phyloP scores from a whole-genome alignment of 2,888 invertebrate genomes.

The Strigamia transsilvanica region DNA sequence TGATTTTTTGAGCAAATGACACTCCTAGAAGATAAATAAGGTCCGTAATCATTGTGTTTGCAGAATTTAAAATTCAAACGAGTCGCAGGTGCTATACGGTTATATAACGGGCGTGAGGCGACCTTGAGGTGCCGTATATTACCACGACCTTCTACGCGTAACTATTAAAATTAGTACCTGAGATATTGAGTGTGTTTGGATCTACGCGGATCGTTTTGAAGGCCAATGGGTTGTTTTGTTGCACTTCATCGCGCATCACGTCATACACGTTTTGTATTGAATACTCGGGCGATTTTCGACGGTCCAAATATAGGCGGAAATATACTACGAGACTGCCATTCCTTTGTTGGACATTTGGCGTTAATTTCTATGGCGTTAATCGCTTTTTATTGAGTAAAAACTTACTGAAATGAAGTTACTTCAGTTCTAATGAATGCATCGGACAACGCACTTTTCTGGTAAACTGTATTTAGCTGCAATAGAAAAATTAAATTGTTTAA shows the following conservation, averaged over 20 bases:
- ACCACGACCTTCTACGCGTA: slow-evolving; percentile 16
- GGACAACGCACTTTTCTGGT: slow-evolving; percentile 72
- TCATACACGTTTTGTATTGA: slow-evolving; percentile 79
- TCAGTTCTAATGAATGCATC: slow-evolving; percentile 67
- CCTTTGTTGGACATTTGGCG: slow-evolving; percentile 64
- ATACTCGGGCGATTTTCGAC: slow-evolving; percentile 80
- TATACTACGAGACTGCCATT: slow-evolving; percentile 79
- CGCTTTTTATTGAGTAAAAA: slow-evolving; percentile 64
- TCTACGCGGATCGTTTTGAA: slow-evolving; percentile 80
- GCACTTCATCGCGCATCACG: slow-evolving; percentile 77
- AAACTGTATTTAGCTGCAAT: slow-evolving; percentile 71
- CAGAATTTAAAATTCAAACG: background rate
- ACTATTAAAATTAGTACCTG: slow-evolving; percentile 67
- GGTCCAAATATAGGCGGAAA: slow-evolving; percentile 80
- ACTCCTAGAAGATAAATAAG: background rate
- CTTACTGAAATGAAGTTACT: slow-evolving; percentile 72
- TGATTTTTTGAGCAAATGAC: slow-evolving; percentile 27
- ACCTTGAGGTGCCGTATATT: background rate
- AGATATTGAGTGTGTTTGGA: slow-evolving; percentile 75
- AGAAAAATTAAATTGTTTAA: slow-evolving; percentile 26
- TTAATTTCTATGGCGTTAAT: background rate
- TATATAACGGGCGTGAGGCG: slow-evolving; percentile 27
- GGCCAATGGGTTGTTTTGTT: slow-evolving; percentile 73
- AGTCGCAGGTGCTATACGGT: background rate
- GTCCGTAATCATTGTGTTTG: background rate